These are phyloP conservation scores for Chaenocephalus aceratus DNA, from an alignment of 2,113 vertebrate genomes.

Conservation along the genomic window DNA sequence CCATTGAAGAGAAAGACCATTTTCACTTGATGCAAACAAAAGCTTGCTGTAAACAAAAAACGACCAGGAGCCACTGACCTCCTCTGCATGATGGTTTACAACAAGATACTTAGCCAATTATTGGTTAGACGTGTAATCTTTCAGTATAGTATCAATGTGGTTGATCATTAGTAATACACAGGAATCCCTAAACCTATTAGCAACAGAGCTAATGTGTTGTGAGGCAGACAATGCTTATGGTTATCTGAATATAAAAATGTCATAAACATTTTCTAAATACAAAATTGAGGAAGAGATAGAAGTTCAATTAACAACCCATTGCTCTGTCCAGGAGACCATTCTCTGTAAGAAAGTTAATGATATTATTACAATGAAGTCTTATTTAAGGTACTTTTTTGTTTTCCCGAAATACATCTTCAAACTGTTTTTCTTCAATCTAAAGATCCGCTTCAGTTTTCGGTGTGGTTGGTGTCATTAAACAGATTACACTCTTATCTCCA, in stretches of 20 bases:
- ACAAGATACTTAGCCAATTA: constrained; percentile 55
- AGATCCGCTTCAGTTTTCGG: neutral
- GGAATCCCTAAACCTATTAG: constrained; percentile 54
- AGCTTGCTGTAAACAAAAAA: constrained; percentile 6
- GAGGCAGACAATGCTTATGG: neutral
- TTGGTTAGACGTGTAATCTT: constrained; percentile 56
- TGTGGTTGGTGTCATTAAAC: constrained; percentile 22
- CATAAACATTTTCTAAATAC: neutral
- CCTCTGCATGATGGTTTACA: constrained; percentile 46
- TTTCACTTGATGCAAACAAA: neutral
- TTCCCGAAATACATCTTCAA: constrained; percentile 7
- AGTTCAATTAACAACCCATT: constrained; percentile 8
- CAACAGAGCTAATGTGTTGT: neutral
- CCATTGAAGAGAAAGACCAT: neutral
- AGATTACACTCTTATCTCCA: constrained; percentile 57
- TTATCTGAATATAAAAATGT: neutral
- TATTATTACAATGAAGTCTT: constrained; percentile 31
- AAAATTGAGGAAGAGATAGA: constrained; percentile 18
- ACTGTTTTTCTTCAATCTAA: neutral
- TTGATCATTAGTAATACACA: constrained; percentile 80
- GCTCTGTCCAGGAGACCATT: neutral
- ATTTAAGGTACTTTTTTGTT: constrained; percentile 27
- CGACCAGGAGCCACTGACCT: constrained; percentile 24
- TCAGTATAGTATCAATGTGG: constrained; percentile 82
- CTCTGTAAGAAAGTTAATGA: constrained; percentile 36